A percentile compares a stretch with the other conserved stretches of the same genome.
These are phyloP conservation scores for Drosophila putrida DNA, from an alignment of 2,888 invertebrate species.

Conservation along the genomic window DNA sequence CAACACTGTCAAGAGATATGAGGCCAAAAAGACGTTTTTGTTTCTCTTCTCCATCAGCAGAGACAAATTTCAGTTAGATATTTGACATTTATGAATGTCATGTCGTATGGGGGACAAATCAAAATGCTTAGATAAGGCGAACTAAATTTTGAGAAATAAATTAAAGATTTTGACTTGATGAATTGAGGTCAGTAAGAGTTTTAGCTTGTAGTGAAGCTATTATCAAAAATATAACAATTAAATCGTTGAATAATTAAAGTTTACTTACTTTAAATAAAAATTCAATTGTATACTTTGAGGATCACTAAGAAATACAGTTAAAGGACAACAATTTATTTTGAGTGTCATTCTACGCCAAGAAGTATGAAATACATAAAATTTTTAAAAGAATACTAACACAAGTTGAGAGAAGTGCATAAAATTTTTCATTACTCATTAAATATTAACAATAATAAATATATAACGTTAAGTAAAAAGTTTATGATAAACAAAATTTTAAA, in stretches of 20 bases:
- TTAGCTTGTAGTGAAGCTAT: too few relatives aligned
- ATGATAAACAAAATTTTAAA: too few relatives aligned
- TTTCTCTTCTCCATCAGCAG: not conserved
- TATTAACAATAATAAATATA: too few relatives aligned
- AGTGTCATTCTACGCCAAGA: not conserved
- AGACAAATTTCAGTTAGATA: conserved; percentile 21
- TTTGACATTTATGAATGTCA: conserved; percentile 27
- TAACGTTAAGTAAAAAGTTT: too few relatives aligned
- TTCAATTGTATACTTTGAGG: not conserved
- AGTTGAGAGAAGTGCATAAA: too few relatives aligned
- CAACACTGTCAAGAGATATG: conserved; percentile 23
- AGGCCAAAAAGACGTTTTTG: not conserved
- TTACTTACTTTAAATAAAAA: too few relatives aligned
- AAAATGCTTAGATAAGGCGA: not conserved
- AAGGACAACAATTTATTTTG: not conserved
- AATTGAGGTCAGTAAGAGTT: too few relatives aligned
- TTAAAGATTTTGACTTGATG: not conserved
- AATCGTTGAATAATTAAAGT: too few relatives aligned
- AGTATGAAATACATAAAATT: not conserved
- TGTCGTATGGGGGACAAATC: not conserved
- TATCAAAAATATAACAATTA: too few relatives aligned
- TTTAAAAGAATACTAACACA: too few relatives aligned
- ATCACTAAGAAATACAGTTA: not conserved
- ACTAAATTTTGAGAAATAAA: conserved; percentile 3
- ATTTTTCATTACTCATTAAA: too few relatives aligned